phyloP scores from a whole-genome alignment of 2,888 invertebrate species.

The Torymus texanus region DNA sequence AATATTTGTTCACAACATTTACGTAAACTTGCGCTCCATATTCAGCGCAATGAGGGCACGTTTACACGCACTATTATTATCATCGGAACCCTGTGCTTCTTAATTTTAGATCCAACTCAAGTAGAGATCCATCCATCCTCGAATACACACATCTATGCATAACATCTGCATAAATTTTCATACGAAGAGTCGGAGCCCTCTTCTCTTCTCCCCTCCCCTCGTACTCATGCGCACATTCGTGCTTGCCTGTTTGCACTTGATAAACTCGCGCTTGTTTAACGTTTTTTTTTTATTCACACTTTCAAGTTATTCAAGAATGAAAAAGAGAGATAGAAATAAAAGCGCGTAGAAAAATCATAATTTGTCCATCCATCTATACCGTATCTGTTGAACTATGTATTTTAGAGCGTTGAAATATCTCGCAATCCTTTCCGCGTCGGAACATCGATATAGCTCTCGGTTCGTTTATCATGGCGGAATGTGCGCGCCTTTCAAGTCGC shows the following conservation, averaged over 20 bases:
- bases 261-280: slow-evolving; percentile 8
- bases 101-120: too few relatives aligned
- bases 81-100: too few relatives aligned
- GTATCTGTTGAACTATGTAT: slow-evolving; percentile 7
- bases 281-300: not conserved
- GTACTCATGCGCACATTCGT: too few relatives aligned
- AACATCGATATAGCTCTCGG: slow-evolving; percentile 15
- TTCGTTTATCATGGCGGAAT: not conserved
- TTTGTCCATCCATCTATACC: not conserved
- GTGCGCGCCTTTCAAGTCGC: slow-evolving; percentile 1
- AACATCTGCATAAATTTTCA: not conserved
- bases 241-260: not conserved
- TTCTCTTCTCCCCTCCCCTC: not conserved
- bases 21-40: too few relatives aligned
- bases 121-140: too few relatives aligned
- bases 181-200: not conserved
- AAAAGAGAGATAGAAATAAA: not conserved
- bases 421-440: slow-evolving; percentile 34
- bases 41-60: too few relatives aligned
- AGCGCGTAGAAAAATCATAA: too few relatives aligned
- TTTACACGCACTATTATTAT: too few relatives aligned
- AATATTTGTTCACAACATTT: too few relatives aligned
- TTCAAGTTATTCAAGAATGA: not conserved
- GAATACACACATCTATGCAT: too few relatives aligned
- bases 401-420: slow-evolving; percentile 16